A percentile compares a stretch with the other conserved stretches of the same genome.
These are phyloP conservation scores for Pogonognathellus flavescens DNA, from an alignment of 1,140 invertebrate species.

Conservation along the genomic window DNA sequence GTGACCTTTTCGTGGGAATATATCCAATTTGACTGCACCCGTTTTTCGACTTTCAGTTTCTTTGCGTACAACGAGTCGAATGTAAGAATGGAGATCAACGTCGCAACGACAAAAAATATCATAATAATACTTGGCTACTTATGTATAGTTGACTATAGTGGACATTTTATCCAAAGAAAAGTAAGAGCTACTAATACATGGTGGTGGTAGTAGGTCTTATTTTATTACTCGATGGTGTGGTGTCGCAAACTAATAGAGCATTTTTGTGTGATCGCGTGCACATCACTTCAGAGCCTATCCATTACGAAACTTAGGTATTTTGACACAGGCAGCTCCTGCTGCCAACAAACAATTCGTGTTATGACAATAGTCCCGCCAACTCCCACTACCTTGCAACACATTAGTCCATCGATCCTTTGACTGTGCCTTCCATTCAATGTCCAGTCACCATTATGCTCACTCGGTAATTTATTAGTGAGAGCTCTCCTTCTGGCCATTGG, in stretches of 20 bases:
- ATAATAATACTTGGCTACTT: too few species aligned
- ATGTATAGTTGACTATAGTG: too few species aligned
- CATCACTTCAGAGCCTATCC: conserved; percentile 35
- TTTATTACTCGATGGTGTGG: too few species aligned
- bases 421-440: conserved; percentile 48
- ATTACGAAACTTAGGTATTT: conserved; percentile 28
- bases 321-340: neutral
- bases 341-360: conserved; percentile 37
- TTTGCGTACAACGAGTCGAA: too few species aligned
- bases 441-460: conserved; percentile 52
- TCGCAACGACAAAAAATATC: too few species aligned
- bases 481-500: conserved; percentile 38
- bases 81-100: too few species aligned
- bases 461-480: conserved; percentile 46
- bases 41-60: too few species aligned
- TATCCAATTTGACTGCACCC: too few species aligned
- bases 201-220: too few species aligned
- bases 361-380: conserved; percentile 47
- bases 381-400: conserved; percentile 51
- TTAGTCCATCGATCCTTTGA: conserved; percentile 47
- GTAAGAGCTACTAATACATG: too few species aligned
- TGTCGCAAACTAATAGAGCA: conserved; percentile 5
- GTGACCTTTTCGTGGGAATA: too few species aligned
- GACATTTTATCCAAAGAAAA: too few species aligned
- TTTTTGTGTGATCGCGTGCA: conserved; percentile 29